Conservation (phyloP, 2,888 invertebrate genomes). For the Himalopsyche tibetana region DNA sequence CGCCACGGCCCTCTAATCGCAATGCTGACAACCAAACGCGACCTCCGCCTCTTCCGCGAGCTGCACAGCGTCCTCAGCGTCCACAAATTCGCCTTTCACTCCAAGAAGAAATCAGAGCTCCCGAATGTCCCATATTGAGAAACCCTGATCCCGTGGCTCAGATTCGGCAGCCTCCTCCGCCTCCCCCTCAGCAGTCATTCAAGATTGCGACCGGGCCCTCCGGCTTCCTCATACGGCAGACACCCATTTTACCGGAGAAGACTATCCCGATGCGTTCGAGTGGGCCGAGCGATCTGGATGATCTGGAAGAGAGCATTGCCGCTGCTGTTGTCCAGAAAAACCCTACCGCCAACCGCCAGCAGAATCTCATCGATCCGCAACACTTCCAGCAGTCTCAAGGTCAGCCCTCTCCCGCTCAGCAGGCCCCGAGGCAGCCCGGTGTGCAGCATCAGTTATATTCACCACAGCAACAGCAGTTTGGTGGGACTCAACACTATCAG, state of each 20-base stretch:
- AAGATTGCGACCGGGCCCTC: background rate
- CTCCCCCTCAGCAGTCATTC: constrained; percentile 67
- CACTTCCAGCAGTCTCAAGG: constrained; percentile 49
- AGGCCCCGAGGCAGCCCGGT: constrained; percentile 43
- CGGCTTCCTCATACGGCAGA: constrained; percentile 67
- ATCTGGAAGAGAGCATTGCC: constrained; percentile 76
- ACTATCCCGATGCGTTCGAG: constrained; percentile 48
- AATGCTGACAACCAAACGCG: constrained; percentile 22
- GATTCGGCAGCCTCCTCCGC: constrained; percentile 36
- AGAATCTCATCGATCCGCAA: constrained; percentile 51
- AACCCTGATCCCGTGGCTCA: constrained; percentile 18
- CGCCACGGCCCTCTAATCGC: constrained; percentile 48
- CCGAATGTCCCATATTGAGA: constrained; percentile 6
- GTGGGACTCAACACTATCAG: constrained; percentile 47
- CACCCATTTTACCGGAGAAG: constrained; percentile 54
- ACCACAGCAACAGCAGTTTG: constrained; percentile 59
- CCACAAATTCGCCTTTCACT: background rate
- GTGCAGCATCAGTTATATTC: constrained; percentile 53
- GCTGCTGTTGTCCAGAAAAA: constrained; percentile 73
- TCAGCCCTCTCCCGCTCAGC: constrained; percentile 43
- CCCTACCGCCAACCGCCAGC: constrained; percentile 57
- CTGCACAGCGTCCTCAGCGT: background rate
- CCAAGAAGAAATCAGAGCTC: background rate
- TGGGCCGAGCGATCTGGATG: constrained; percentile 74
- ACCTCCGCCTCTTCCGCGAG: constrained; percentile 36